Conservation (phyloP, 2,113 vertebrate species). For the Halichoerus grypus region DNA sequence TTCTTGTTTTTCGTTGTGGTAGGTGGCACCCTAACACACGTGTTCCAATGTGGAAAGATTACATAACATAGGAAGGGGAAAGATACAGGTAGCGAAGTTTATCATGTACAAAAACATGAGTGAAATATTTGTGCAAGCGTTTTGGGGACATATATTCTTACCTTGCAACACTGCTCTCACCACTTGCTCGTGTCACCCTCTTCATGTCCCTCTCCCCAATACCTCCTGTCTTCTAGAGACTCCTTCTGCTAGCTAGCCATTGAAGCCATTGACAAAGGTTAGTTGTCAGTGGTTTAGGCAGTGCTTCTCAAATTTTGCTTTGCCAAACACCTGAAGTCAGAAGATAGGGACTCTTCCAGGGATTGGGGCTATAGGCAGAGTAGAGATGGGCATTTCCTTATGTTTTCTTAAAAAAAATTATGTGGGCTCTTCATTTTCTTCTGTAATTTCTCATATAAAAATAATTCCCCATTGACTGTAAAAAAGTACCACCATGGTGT, state of each 20-base stretch:
- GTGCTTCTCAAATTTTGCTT: not conserved
- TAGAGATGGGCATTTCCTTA: not conserved
- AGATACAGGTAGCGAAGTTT: not conserved
- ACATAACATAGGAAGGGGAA: not conserved
- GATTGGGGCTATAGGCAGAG: not conserved
- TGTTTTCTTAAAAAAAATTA: not conserved
- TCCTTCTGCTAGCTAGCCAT: not conserved
- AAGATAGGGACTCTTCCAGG: not conserved
- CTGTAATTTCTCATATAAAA: not conserved
- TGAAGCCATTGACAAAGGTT: not conserved
- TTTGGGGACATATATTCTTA: not conserved
- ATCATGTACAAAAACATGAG: not conserved
- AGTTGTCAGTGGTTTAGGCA: not conserved
- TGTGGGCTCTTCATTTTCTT: conserved; percentile 15
- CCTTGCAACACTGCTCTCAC: not conserved
- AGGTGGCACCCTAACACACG: not conserved
- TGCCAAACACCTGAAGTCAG: not conserved
- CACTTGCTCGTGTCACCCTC: not conserved
- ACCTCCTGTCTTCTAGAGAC: not conserved
- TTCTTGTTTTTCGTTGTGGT: conserved; percentile 1
- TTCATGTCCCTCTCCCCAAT: not conserved
- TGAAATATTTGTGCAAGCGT: not conserved
- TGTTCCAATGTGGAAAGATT: not conserved
- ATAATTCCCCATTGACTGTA: not conserved
- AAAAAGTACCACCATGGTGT: not conserved